A percentile compares a stretch with the other conserved stretches of the same genome.
These are phyloP conservation scores for Mixornis gularis DNA, from an alignment of 2,113 vertebrate genomes.

Conservation along the genomic window DNA sequence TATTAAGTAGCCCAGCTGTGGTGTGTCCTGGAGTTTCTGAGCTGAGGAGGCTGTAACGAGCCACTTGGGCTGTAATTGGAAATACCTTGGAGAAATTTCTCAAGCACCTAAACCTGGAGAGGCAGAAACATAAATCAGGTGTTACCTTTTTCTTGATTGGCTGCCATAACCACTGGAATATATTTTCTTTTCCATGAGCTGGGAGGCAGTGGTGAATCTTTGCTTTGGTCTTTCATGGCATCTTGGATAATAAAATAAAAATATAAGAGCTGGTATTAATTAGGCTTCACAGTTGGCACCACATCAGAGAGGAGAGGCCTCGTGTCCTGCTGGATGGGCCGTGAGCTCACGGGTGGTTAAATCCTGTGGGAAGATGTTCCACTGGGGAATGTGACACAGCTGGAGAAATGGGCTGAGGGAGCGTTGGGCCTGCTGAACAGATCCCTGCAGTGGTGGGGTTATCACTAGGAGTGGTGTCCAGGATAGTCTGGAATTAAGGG, in stretches of 20 bases:
- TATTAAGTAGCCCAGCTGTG: background rate
- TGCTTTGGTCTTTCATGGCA: background rate
- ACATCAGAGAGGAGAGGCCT: background rate
- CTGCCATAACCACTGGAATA: background rate
- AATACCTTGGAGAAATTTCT: background rate
- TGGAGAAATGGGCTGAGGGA: background rate
- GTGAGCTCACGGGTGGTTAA: background rate
- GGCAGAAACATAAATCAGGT: background rate
- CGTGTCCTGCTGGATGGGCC: background rate
- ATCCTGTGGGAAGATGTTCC: background rate
- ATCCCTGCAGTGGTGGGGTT: background rate
- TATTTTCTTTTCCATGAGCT: background rate
- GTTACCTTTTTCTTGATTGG: background rate
- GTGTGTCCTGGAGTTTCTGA: background rate
- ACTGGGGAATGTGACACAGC: background rate
- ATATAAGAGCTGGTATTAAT: background rate
- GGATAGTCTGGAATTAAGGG: background rate
- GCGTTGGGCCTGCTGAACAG: rapidly evolving
- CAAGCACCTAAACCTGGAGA: background rate
- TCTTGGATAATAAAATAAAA: background rate
- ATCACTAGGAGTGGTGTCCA: rapidly evolving
- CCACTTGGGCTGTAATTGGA: background rate
- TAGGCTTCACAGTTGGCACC: background rate
- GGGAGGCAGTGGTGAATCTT: background rate
- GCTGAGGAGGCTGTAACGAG: background rate